Conservation (phyloP, 2,113 vertebrate genomes). For the Penelope pileata region DNA sequence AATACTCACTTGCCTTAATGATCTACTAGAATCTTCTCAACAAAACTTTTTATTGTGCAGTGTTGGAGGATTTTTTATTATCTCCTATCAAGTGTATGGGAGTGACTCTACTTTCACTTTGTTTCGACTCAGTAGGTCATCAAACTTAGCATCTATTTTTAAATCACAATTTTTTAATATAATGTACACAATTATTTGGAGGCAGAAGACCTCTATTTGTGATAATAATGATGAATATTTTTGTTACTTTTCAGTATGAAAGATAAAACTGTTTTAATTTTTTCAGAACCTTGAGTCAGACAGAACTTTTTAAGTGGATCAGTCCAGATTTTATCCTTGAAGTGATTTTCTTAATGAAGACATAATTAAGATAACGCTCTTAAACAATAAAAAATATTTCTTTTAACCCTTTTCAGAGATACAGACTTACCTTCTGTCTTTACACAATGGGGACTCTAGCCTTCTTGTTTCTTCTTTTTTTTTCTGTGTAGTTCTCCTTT, state of each 20-base stretch:
- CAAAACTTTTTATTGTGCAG: not conserved
- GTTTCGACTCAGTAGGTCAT: not conserved
- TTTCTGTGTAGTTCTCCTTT: not conserved
- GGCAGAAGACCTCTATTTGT: not conserved
- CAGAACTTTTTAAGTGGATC: not conserved
- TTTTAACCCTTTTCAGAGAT: not conserved
- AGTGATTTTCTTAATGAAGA: not conserved
- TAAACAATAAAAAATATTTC: not conserved
- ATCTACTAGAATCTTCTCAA: not conserved
- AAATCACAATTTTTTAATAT: not conserved
- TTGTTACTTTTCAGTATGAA: not conserved
- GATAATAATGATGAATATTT: not conserved
- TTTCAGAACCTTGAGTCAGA: not conserved
- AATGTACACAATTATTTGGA: not conserved
- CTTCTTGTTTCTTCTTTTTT: not conserved
- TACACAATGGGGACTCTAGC: not conserved
- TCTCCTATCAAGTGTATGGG: fast-evolving
- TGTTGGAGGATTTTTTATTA: not conserved
- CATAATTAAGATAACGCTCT: not conserved
- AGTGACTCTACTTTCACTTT: not conserved
- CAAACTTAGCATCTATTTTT: not conserved
- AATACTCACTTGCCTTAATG: not conserved
- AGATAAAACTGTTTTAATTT: not conserved
- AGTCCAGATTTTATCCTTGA: not conserved
- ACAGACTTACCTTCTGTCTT: not conserved